Percentiles rank a stretch among this genome's conserved stretches.
These are phyloP conservation scores for Xestia c-nigrum DNA, from an alignment of 2,888 invertebrate genomes.

Conservation along the genomic window DNA sequence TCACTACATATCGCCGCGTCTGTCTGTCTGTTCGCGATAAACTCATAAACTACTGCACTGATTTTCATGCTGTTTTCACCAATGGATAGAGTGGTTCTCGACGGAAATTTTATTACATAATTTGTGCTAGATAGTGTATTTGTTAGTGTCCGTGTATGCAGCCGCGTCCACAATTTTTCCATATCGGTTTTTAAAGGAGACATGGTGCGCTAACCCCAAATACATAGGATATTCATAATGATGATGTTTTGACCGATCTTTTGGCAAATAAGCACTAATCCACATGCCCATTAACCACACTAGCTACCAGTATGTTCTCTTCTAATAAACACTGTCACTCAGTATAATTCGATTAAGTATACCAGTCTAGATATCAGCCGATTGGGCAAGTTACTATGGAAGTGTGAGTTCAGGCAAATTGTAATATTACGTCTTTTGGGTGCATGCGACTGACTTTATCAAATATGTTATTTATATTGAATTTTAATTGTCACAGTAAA, in stretches of 20 bases:
- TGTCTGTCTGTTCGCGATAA: no score
- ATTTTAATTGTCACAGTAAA: neutral
- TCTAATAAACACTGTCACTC: slow-evolving; percentile 41
- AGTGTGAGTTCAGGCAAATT: slow-evolving; percentile 34
- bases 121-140: no score
- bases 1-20: no score
- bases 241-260: neutral
- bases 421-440: slow-evolving; percentile 10
- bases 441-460: neutral
- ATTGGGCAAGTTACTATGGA: slow-evolving; percentile 58
- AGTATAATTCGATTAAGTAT: slow-evolving; percentile 54
- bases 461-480: neutral
- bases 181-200: neutral
- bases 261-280: neutral
- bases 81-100: no score
- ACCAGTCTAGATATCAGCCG: slow-evolving; percentile 61
- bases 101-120: no score
- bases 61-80: no score
- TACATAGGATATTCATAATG: no score
- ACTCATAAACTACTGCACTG: no score
- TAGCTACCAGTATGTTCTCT: neutral
- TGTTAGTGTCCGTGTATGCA: no score
- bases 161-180: neutral
- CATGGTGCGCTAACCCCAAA: no score
- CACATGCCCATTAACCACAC: neutral